Base-by-base conservation (phyloP, 2,888 invertebrate genomes). In the Aphidius colemani region DNA sequence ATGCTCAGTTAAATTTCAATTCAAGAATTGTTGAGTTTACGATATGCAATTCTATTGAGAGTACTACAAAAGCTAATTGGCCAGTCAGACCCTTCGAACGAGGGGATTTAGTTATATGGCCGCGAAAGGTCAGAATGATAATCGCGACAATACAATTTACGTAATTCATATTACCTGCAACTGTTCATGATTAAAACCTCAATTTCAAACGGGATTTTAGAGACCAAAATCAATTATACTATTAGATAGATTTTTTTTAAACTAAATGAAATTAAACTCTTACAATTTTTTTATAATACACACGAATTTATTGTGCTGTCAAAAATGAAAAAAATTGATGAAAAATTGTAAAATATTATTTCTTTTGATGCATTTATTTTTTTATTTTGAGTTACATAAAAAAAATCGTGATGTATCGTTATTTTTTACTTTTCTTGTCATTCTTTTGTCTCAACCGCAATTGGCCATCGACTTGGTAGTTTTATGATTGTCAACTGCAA, bases 51-150 rank as follows among this genome's bases (percentile, higher is more conserved):
- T 74, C 68, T 67, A 72, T 74, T 69, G 68, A 78, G 74, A 66
- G 73, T 67, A 69, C 72, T 75, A 73, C 69, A 74, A 51, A 74
- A 71, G 66, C 72, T 77, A 77, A 77, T 77, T 77, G 76, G 75
- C 75, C 71, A 75, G 74, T 71, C 73, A 72, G 74, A 30, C 71
- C 72, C 73, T 75, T 71, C 70, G 63, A 45, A 45, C 57, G 48
- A 13, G 30, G 13, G 48, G 50, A 57, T 45, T 49, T 46, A 39
- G 13, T 48, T 48, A 7, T 13, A 13, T 75, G 75, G 73, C 74
- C 39, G 11, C 70, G 73, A 69, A 70, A 70, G 11, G 44, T 46
- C 69, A 70, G 74, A 71, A 69, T 68, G 61, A 43, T 56, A 56
- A 61, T 40, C 41, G 70, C 70, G 69, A 76, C 73, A 73, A 75